A percentile compares a stretch with the other conserved stretches of the same genome.
phyloP scores from a whole-genome alignment of 2,797 vertebrate species.

The Botia almorhae region DNA sequence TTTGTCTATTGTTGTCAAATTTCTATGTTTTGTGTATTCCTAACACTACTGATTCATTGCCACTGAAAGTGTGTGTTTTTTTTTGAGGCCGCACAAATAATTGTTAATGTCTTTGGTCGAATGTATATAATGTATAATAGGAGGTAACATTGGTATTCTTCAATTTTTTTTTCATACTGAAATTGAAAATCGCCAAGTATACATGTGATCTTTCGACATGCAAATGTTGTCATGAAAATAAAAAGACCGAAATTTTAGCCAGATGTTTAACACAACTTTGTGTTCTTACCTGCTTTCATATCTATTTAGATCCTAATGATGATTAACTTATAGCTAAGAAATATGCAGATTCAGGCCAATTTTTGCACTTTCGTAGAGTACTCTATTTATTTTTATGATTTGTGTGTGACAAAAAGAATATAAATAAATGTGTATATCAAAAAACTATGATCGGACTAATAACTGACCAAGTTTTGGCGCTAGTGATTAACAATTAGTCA shows the following conservation, averaged over 20 bases:
- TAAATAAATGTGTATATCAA: constrained; percentile 25
- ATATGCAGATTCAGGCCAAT: constrained; percentile 46
- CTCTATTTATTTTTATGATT: constrained; percentile 42
- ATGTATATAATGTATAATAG: constrained; percentile 65
- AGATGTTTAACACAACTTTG: not conserved
- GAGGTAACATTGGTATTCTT: constrained; percentile 33
- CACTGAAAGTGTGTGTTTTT: constrained; percentile 21
- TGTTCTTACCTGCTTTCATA: not conserved
- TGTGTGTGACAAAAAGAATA: constrained; percentile 9
- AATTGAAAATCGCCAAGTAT: constrained; percentile 26
- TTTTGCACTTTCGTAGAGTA: constrained; percentile 55
- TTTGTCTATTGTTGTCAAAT: not conserved
- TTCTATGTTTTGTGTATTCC: constrained; percentile 16
- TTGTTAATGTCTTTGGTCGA: constrained; percentile 36
- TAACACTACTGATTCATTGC: constrained; percentile 13
- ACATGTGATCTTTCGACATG: not conserved
- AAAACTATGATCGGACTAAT: constrained; percentile 43
- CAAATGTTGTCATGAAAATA: not conserved
- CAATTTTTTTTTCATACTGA: constrained; percentile 47
- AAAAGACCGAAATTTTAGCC: not conserved
- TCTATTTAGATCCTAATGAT: constrained; percentile 4
- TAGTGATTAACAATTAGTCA: constrained; percentile 25
- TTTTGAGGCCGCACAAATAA: constrained; percentile 20
- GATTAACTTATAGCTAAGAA: not conserved
- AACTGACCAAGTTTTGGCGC: constrained; percentile 19